A percentile compares a stretch with the other conserved stretches of the same genome.
These are phyloP conservation scores for Calameuta idolon DNA, from an alignment of 2,888 invertebrate species.

Conservation along the genomic window DNA sequence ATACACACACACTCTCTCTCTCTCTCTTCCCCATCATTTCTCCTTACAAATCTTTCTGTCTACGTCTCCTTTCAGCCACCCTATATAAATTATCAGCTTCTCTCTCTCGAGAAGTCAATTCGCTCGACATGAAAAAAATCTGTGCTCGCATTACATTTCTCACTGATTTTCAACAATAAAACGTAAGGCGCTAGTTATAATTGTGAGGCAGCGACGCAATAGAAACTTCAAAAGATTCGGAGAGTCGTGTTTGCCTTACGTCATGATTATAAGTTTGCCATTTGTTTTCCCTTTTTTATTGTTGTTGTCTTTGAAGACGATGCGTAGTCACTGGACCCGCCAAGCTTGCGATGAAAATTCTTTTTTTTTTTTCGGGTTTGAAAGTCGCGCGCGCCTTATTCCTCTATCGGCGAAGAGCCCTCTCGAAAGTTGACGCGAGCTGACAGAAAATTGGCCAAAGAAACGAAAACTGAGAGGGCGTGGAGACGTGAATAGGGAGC, in stretches of 20 bases:
- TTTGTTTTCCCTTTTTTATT: background rate
- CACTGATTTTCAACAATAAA: background rate
- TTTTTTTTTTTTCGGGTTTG: conserved; percentile 41
- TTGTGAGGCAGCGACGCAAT: conserved; percentile 56
- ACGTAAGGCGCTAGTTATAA: conserved; percentile 32
- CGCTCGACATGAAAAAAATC: conserved; percentile 13
- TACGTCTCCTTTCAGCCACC: background rate
- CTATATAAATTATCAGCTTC: background rate
- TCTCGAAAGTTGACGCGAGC: background rate
- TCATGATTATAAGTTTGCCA: background rate
- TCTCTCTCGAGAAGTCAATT: background rate
- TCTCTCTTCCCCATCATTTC: background rate
- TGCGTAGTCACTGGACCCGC: background rate
- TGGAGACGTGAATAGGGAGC: background rate
- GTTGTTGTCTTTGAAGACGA: conserved; percentile 19
- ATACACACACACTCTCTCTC: too few species aligned
- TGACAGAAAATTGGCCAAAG: background rate
- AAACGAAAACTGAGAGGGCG: background rate
- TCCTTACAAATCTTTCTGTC: background rate
- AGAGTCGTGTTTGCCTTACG: conserved; percentile 13
- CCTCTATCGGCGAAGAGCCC: background rate
- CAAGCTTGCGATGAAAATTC: conserved; percentile 32
- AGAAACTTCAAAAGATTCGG: conserved; percentile 47
- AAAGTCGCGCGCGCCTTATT: conserved; percentile 42
- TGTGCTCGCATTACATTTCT: conserved; percentile 33